phyloP scores from a whole-genome alignment of 2,888 invertebrate species.

The Calliopum simillimum region DNA sequence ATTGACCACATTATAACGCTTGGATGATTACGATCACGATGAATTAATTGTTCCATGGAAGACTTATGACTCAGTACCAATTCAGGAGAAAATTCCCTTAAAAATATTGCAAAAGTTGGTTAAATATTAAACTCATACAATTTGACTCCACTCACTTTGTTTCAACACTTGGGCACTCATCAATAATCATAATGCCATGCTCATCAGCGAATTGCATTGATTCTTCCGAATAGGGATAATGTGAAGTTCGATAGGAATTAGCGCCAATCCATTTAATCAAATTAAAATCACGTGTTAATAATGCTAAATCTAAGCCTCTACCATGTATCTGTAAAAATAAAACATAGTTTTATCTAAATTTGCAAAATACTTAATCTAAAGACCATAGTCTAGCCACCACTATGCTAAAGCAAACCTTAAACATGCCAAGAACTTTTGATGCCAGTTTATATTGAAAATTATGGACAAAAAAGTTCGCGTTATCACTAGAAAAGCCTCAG shows the following conservation, averaged over 20 bases:
- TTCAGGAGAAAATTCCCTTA: slow-evolving; percentile 74
- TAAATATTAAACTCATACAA: not conserved
- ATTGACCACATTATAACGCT: slow-evolving; percentile 97
- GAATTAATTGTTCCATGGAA: slow-evolving; percentile 86
- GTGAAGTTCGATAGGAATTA: slow-evolving; percentile 95
- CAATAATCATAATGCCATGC: slow-evolving; percentile 92
- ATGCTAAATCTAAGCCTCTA: slow-evolving; percentile 89
- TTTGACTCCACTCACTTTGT: slow-evolving; percentile 73
- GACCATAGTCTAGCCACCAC: too few species aligned
- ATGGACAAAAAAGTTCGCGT: too few species aligned
- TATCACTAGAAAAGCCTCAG: too few species aligned
- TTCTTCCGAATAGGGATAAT: slow-evolving; percentile 98
- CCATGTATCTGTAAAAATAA: slow-evolving; percentile 80
- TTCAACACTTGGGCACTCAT: slow-evolving; percentile 95
- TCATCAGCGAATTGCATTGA: slow-evolving; percentile 94
- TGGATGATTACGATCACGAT: slow-evolving; percentile 93
- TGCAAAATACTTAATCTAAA: not conserved
- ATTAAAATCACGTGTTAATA: slow-evolving; percentile 92
- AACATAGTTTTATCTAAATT: too few species aligned
- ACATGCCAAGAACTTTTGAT: too few species aligned
- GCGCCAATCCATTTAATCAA: slow-evolving; percentile 95
- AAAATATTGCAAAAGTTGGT: not conserved
- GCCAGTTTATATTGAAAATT: too few species aligned
- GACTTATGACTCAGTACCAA: slow-evolving; percentile 84
- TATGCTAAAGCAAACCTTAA: too few species aligned